phyloP scores from a whole-genome alignment of 2,113 vertebrate genomes.

The Pagrus major region DNA sequence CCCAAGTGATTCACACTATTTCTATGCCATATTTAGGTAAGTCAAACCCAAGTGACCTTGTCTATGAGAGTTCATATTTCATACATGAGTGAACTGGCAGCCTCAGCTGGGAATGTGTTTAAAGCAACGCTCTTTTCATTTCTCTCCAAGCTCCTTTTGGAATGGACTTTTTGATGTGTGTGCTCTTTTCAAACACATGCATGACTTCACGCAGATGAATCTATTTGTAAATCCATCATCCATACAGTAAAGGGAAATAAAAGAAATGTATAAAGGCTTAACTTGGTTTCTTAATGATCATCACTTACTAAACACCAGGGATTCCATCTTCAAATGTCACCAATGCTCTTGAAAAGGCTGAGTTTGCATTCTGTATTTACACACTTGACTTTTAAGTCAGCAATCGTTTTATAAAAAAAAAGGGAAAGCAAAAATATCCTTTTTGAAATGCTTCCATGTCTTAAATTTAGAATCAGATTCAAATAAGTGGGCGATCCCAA shows the following conservation, averaged over 20 bases:
- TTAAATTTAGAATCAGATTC: background rate
- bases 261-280: background rate
- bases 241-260: background rate
- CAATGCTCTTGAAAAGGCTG: background rate
- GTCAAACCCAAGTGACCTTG: constrained; percentile 75
- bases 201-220: background rate
- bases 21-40: constrained; percentile 68
- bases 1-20: constrained; percentile 53
- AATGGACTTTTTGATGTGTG: background rate
- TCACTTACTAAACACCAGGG: background rate
- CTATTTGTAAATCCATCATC: background rate
- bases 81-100: constrained; percentile 61
- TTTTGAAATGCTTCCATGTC: background rate
- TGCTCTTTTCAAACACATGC: background rate
- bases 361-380: background rate
- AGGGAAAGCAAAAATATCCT: background rate
- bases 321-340: background rate
- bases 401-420: background rate
- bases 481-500: background rate
- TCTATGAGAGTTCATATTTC: constrained; percentile 72
- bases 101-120: constrained; percentile 40
- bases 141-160: background rate
- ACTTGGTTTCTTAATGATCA: background rate
- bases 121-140: constrained; percentile 26
- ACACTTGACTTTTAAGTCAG: background rate